These are phyloP conservation scores for Panopea generosa DNA, from an alignment of 2,888 invertebrate species.

Conservation along the genomic window DNA sequence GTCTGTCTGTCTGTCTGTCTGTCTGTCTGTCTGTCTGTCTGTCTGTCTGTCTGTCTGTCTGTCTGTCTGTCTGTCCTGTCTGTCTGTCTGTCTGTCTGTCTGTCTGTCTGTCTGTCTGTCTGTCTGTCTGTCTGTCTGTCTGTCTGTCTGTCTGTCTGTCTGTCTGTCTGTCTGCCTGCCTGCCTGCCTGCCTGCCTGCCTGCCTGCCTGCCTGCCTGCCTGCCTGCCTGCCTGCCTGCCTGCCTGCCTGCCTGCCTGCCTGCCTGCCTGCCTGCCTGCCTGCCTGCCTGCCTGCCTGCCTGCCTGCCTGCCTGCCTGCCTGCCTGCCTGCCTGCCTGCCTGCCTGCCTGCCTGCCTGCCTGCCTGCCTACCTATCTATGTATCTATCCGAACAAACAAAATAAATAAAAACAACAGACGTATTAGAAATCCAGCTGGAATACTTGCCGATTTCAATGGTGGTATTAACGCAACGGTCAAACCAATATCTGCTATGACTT, in stretches of 20 bases:
- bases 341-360: not conserved
- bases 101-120: constrained; percentile 35
- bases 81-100: constrained; percentile 30
- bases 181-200: not conserved
- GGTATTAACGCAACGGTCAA: too few species aligned
- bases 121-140: constrained; percentile 36
- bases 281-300: constrained; percentile 31
- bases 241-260: not conserved
- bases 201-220: not conserved
- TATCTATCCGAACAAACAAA: too few species aligned
- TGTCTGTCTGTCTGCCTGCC: too few species aligned
- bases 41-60: constrained; percentile 1
- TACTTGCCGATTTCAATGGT: too few species aligned
- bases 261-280: not conserved
- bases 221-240: not conserved
- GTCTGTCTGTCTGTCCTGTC: not conserved
- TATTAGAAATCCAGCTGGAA: too few species aligned
- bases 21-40: too few species aligned
- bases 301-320: constrained; percentile 27
- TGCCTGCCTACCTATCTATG: too few species aligned
- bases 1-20: constrained; percentile 12
- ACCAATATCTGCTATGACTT: too few species aligned
- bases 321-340: constrained; percentile 37
- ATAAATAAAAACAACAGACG: too few species aligned
- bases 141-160: constrained; percentile 5